Base-by-base conservation (phyloP, 2,888 invertebrate genomes). In the Pocota personata region DNA sequence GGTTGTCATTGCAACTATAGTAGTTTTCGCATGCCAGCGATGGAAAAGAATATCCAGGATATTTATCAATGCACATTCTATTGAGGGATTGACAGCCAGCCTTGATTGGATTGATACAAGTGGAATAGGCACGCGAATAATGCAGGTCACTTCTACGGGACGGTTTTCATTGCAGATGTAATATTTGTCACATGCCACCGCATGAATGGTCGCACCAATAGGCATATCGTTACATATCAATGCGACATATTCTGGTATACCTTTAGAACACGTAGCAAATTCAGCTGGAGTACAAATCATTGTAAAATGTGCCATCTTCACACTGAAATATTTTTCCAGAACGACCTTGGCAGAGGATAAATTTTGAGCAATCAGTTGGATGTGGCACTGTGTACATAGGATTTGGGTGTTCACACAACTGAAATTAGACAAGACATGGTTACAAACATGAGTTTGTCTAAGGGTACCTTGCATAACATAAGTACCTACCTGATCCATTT, bases 1-100 rank as follows among this genome's bases (percentile, higher is more conserved):
- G 52, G 19, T 43, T 30, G 0, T 21, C 10, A 43, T 27, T 58
- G 32, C 87, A 88, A 35, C 77, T 76, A 46, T 87, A 88, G 24
- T 86, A 89, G 2, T 87, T 8, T 6, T 77, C 55, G 62, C 88
- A 89, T 0, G 58, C 58, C 2, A 76, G 10, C 6, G 87, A 58
- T 0, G 88, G 62, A 24, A 88, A 87, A 32, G n/a, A 58, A 21
- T 66, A 83, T 6, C 86, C 87, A 27, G 60, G 19, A 2, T 27
- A 35, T 37, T 79, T 35, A 1, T 62, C 73, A 14, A 50, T n/a
- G 30, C 89, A 89, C 87, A 88, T 88, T 16, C 57, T 72, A 1
- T 67, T 24, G 1, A 67, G 35, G 7, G 80, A 19, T 12, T 69
- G 60, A 66, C 89, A 89, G 5, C 82, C 78, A 16, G 89, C 88